phyloP scores from a whole-genome alignment of 2,113 vertebrate genomes.

The Xiphophorus maculatus region DNA sequence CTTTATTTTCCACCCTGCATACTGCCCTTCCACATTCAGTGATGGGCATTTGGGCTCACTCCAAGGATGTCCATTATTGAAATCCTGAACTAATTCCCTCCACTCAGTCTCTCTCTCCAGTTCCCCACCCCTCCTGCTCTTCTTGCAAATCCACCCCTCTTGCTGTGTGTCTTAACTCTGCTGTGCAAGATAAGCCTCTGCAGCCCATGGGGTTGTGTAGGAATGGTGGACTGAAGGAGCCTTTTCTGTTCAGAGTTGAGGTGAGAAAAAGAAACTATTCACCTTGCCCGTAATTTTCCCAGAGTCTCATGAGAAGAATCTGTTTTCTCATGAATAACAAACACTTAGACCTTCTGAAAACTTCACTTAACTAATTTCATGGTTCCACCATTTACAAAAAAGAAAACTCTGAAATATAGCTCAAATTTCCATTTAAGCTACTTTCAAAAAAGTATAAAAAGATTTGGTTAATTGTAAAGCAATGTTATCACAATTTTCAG shows the following conservation, averaged over 20 bases:
- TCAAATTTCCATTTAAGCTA: no score
- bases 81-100: slow-evolving; percentile 60
- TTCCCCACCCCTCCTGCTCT: neutral
- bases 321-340: slow-evolving; percentile 63
- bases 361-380: slow-evolving; percentile 54
- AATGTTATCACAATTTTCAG: no score
- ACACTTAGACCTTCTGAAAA: slow-evolving; percentile 44
- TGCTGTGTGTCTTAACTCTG: slow-evolving; percentile 28
- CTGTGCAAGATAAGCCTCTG: slow-evolving; percentile 50
- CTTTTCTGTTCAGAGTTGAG: slow-evolving; percentile 34
- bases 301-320: slow-evolving; percentile 42
- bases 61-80: slow-evolving; percentile 63
- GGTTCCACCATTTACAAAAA: slow-evolving; percentile 19
- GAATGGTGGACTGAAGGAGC: slow-evolving; percentile 20
- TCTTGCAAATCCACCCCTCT: slow-evolving; percentile 25
- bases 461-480: no score
- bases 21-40: slow-evolving; percentile 7
- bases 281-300: slow-evolving; percentile 44
- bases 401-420: no score
- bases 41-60: slow-evolving; percentile 58
- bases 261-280: slow-evolving; percentile 33
- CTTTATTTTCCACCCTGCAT: slow-evolving; percentile 43
- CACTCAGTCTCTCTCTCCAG: slow-evolving; percentile 23
- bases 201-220: slow-evolving; percentile 32
- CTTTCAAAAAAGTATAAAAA: no score